Evolutionary conservation across 1,140 invertebrate genomes (phyloP).

Genomic region (Ceratina australensis): DNA sequence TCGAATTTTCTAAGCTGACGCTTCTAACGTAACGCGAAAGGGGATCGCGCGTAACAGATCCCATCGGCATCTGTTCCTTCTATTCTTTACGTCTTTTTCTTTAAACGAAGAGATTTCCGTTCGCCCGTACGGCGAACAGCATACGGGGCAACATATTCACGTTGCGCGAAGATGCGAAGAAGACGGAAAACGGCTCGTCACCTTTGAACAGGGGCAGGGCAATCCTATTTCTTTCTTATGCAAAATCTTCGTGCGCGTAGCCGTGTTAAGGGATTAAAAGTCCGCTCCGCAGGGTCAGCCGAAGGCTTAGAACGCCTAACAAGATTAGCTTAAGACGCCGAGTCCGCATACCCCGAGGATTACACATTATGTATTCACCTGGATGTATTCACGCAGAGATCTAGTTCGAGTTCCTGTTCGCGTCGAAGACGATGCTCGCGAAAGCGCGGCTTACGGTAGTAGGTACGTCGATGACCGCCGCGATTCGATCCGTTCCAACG

Average conservation of each 20-base stretch:
- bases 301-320: constrained; percentile 77
- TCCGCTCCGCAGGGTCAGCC: constrained; percentile 76
- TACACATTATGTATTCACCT: constrained; percentile 78
- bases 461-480: constrained; percentile 30
- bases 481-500: constrained; percentile 26
- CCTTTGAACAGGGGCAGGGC: constrained; percentile 61
- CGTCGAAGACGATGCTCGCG: constrained; percentile 46
- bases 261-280: constrained; percentile 78
- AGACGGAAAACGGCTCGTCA: constrained; percentile 49
- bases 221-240: constrained; percentile 79
- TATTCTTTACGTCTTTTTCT: constrained; percentile 1
- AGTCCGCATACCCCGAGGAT: constrained; percentile 77
- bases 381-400: constrained; percentile 75
- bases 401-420: constrained; percentile 68
- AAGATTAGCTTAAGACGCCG: constrained; percentile 79
- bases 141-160: background rate
- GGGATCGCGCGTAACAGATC: background rate
- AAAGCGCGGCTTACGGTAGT: constrained; percentile 34
- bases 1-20: background rate
- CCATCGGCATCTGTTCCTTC: background rate
- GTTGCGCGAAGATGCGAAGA: constrained; percentile 5
- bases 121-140: background rate
- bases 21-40: background rate
- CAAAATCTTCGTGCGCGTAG: constrained; percentile 74
- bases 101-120: background rate